phyloP scores from a whole-genome alignment of 2,888 invertebrate genomes.

The Gortyna flavago region DNA sequence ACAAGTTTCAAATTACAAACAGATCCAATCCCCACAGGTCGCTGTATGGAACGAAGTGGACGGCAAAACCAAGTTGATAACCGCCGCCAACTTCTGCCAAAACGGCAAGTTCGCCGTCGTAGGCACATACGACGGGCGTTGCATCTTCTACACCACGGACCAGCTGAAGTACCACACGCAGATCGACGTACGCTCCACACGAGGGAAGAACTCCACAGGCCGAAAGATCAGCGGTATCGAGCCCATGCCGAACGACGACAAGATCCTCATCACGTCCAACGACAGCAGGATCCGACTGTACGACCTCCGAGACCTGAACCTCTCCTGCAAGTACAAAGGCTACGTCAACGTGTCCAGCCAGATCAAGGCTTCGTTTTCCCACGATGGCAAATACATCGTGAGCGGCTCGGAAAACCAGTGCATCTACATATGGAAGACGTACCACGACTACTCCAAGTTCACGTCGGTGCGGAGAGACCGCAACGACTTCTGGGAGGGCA shows the following conservation, averaged over 20 bases:
- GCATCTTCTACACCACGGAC: conserved; percentile 99
- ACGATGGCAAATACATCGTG: conserved; percentile 99
- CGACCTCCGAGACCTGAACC: conserved; percentile 97
- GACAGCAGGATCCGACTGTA: conserved; percentile 99
- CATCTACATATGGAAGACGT: conserved; percentile 99
- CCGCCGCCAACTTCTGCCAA: conserved; percentile 99
- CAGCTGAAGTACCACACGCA: conserved; percentile 99
- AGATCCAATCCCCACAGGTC: conserved; percentile 87
- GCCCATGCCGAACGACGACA: conserved; percentile 98
- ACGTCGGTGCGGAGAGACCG: conserved; percentile 97
- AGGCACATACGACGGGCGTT: conserved; percentile 99
- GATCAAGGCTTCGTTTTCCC: conserved; percentile 99
- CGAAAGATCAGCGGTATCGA: conserved; percentile 99
- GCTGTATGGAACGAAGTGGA: conserved; percentile 99
- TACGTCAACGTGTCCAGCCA: conserved; percentile 98
- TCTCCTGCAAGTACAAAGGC: conserved; percentile 98
- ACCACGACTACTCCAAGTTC: conserved; percentile 98
- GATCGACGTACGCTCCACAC: conserved; percentile 98
- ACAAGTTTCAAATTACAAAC: neutral
- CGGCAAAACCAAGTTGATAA: conserved; percentile 98
- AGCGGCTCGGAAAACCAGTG: conserved; percentile 99
- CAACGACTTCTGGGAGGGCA: conserved; percentile 99
- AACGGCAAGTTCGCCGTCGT: conserved; percentile 99
- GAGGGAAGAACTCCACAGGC: conserved; percentile 98
- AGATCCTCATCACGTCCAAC: conserved; percentile 99